Evolutionary conservation across 2,113 vertebrate species (phyloP).

Genomic region (Platichthys flesus): DNA sequence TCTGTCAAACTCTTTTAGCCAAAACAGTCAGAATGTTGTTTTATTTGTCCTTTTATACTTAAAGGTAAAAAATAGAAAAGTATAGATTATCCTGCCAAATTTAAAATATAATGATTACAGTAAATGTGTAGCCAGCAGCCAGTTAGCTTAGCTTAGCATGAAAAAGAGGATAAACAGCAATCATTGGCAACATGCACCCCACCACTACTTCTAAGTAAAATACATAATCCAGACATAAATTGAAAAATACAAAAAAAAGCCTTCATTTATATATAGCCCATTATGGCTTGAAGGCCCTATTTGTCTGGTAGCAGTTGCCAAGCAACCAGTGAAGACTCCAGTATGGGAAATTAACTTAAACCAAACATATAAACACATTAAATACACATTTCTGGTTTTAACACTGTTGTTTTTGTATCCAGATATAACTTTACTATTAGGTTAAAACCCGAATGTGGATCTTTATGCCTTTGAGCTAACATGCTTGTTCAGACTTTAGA

Average conservation of each 20-base stretch:
- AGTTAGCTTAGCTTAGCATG: neutral
- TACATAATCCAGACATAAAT: too few relatives aligned
- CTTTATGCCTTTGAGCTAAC: neutral
- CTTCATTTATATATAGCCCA: neutral
- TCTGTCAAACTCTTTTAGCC: neutral
- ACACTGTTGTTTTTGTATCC: neutral
- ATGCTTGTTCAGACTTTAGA: too few relatives aligned
- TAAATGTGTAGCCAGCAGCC: neutral
- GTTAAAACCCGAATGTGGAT: too few relatives aligned
- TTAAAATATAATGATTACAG: neutral
- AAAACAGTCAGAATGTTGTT: neutral
- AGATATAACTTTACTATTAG: neutral
- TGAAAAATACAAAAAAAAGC: too few relatives aligned
- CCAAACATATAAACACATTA: neutral
- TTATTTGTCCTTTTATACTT: neutral
- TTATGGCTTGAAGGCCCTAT: neutral
- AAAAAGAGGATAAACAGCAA: neutral
- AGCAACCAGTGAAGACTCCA: slow-evolving; percentile 1
- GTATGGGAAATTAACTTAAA: neutral
- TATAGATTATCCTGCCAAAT: neutral
- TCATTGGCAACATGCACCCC: too few relatives aligned
- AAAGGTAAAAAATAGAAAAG: neutral
- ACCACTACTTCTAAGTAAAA: too few relatives aligned
- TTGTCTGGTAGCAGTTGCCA: slow-evolving; percentile 16
- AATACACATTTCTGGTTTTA: neutral